A percentile compares a stretch with the other conserved stretches of the same genome.
Evolutionary conservation across 2,888 invertebrate genomes (phyloP).

Genomic region (Choreutis nemorana): DNA sequence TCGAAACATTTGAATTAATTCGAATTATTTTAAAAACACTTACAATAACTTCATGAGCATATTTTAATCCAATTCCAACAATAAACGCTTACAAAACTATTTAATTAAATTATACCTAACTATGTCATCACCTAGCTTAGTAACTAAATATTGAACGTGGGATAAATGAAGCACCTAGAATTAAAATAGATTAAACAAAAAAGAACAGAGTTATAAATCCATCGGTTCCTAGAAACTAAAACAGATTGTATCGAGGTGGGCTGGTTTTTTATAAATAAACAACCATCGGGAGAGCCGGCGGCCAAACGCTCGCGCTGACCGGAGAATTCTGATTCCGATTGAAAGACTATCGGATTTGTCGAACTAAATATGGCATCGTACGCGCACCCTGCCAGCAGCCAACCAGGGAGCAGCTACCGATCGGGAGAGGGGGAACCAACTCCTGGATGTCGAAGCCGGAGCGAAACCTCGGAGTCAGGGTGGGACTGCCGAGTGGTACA

Average conservation of each 20-base stretch:
- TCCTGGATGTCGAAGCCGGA: conserved; percentile 34
- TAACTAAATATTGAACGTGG: too few relatives aligned
- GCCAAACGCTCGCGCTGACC: conserved; percentile 27
- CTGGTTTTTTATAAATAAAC: conserved; percentile 39
- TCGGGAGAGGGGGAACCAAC: conserved; percentile 22
- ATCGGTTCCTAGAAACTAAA: conserved; percentile 7
- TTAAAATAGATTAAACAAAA: too few relatives aligned
- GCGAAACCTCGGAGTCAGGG: conserved; percentile 55
- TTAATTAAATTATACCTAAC: too few relatives aligned
- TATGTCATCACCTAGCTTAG: too few relatives aligned
- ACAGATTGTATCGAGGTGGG: conserved; percentile 24
- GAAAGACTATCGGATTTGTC: conserved; percentile 38
- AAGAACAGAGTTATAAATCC: too few relatives aligned
- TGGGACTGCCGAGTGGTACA: conserved; percentile 60
- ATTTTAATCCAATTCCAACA: too few relatives aligned
- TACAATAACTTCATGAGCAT: too few relatives aligned
- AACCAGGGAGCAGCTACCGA: conserved; percentile 15
- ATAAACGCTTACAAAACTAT: too few relatives aligned
- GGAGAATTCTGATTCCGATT: conserved; percentile 38
- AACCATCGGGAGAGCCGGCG: conserved; percentile 21
- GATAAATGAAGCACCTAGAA: too few relatives aligned
- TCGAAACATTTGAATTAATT: too few relatives aligned
- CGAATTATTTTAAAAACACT: too few relatives aligned
- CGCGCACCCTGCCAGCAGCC: conserved; percentile 16
- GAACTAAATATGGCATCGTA: conserved; percentile 61